Evolutionary conservation across 2,113 vertebrate species (phyloP), one percentile per base, ranked within the genome.

Genomic region (Anolis carolinensis): DNA sequence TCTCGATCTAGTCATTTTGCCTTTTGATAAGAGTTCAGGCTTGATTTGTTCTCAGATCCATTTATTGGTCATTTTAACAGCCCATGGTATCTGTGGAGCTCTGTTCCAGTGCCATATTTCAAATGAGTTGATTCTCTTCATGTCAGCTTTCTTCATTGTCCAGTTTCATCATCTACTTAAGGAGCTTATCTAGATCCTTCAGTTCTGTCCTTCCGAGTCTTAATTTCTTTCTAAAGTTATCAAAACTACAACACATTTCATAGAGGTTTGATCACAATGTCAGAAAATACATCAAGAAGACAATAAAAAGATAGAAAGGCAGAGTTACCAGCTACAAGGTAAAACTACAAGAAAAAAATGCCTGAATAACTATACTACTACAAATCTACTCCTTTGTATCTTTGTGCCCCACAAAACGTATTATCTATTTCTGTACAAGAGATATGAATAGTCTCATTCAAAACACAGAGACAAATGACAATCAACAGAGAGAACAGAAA

Each of bases 401-500:
- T 84, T 75, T 76, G 76, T 67, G 30, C 7, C n/a, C 36, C 34
- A 7, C 67, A 82, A 34, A 82, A 18, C 18, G 13, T 13, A 55
- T 72, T 71, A 34, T 76, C 78, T 8, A 32, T 65, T 32, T 62
- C 34, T 16, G 27, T 39, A 27, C 50, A 59, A 85, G 18, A 20
- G 68, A 62, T 48, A 30, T 23, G 32, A 70, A 36, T 79, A 55
- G 34, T 27, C 27, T 39, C 8, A 48, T 48, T 65, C 20, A 81
- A 74, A n/a, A 4, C 14, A n/a, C n/a, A 78, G 63, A 59, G 14
- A 68, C 13, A 87, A 92, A 91, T 62, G 62, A 86, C 18, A 62
- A 90, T 8, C 32, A 90, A 87, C 81, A 77, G 81, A 90, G 72
- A 87, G 48, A 84, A 0, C 67, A 32, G 21, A 76, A 90, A 91